phyloP scores from a whole-genome alignment of 1,140 invertebrate genomes.

The Phymastichus coffea region DNA sequence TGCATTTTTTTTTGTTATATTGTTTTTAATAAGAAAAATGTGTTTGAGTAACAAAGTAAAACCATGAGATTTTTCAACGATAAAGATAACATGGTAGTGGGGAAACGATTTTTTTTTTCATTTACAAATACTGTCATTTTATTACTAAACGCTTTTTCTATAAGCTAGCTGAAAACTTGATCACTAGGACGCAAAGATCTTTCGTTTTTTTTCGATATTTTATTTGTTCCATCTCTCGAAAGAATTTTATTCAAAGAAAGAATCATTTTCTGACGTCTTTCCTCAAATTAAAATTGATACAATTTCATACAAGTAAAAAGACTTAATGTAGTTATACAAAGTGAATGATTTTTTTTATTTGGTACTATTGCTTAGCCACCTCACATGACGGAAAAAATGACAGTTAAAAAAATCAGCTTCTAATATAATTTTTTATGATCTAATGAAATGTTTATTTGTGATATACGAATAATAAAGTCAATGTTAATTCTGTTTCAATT shows the following conservation, averaged over 20 bases:
- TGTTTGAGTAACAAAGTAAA: background rate
- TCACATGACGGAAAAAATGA: no score
- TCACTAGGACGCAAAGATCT: conserved; percentile 9
- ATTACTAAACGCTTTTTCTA: background rate
- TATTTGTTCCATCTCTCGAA: background rate
- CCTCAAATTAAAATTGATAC: conserved; percentile 24
- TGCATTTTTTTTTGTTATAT: background rate
- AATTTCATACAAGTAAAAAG: conserved; percentile 21
- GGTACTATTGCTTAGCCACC: conserved; percentile 23
- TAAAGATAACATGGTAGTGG: background rate
- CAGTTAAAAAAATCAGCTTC: no score
- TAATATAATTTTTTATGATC: no score
- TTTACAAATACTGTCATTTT: conserved; percentile 4
- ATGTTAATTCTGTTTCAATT: conserved; percentile 3
- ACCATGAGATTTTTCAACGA: background rate
- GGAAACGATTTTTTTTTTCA: conserved; percentile 5
- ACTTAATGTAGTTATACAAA: conserved; percentile 6
- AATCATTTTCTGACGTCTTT: background rate
- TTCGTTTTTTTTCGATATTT: background rate
- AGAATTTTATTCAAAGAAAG: background rate
- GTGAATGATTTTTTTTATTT: conserved; percentile 17
- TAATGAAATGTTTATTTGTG: no score
- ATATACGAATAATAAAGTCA: no score
- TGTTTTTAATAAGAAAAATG: background rate
- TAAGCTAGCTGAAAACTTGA: conserved; percentile 6